Evolutionary conservation across 92 coral and sea anemone species (phyloP).

Genomic region (Epizoanthus stellaris): DNA sequence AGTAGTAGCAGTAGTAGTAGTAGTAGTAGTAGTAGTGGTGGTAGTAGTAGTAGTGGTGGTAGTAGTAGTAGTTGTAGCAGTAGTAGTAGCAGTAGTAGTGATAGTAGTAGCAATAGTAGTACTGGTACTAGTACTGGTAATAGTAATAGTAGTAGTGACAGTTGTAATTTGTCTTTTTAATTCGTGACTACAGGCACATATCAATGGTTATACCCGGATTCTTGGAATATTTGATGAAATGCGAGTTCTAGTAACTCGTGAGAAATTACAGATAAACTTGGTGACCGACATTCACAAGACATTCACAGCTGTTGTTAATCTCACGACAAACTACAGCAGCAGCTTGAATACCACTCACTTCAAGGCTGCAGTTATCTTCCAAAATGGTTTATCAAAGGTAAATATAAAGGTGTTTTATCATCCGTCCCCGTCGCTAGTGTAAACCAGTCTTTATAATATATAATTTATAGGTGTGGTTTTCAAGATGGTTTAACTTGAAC

Average conservation of each 20-base stretch:
- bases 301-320: conserved; percentile 72
- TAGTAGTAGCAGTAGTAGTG: too few species aligned
- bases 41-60: too few species aligned
- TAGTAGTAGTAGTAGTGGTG: too few species aligned
- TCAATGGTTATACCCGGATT: conserved; percentile 84
- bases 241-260: conserved; percentile 79
- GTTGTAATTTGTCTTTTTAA: neutral
- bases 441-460: too few species aligned
- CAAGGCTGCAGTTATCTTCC: conserved; percentile 79
- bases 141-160: too few species aligned
- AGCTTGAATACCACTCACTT: conserved; percentile 81
- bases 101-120: neutral
- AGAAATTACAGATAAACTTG: conserved; percentile 72
- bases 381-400: conserved; percentile 92
- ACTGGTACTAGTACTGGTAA: too few species aligned
- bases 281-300: conserved; percentile 79
- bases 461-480: too few species aligned
- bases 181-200: conserved; percentile 62
- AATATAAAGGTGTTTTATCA: neutral
- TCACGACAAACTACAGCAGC: conserved; percentile 86
- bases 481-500: too few species aligned
- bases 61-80: too few species aligned
- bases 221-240: conserved; percentile 92
- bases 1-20: too few species aligned
- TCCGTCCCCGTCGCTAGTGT: too few species aligned